phyloP scores from a whole-genome alignment of 2,113 vertebrate species.

The Muntiacus muntjak region DNA sequence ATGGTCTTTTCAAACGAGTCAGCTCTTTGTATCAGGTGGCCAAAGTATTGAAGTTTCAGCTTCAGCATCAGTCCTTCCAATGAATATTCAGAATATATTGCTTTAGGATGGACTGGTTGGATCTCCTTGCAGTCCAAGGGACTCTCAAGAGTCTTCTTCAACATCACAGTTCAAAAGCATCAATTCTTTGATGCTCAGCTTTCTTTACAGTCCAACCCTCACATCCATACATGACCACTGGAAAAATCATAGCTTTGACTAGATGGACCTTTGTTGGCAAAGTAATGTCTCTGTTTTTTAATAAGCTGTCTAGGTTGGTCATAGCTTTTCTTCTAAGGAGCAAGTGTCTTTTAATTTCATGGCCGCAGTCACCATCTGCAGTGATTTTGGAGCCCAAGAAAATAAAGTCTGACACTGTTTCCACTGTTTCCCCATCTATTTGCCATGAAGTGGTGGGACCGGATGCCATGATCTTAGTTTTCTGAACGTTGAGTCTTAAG shows the following conservation, averaged over 20 bases:
- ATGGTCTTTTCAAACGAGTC: background rate
- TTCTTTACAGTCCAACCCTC: background rate
- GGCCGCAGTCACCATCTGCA: background rate
- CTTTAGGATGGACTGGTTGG: background rate
- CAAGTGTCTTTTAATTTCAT: background rate
- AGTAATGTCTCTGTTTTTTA: background rate
- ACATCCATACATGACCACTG: background rate
- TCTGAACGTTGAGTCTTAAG: background rate
- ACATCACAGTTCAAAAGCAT: background rate
- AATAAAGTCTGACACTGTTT: background rate
- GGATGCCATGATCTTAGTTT: background rate
- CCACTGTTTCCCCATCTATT: background rate
- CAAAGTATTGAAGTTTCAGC: background rate
- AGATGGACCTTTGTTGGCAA: background rate
- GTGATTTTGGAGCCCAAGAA: background rate
- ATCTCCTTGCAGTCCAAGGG: background rate
- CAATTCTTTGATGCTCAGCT: accelerated
- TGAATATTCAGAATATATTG: background rate
- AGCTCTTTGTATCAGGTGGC: background rate
- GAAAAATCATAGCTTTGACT: background rate
- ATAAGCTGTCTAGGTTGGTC: background rate
- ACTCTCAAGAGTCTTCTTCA: background rate
- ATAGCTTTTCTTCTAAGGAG: background rate
- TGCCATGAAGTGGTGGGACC: background rate
- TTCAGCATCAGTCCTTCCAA: background rate